A percentile compares a stretch with the other conserved stretches of the same genome.
These are phyloP conservation scores for Lasius platythorax DNA, from an alignment of 2,888 invertebrate species.

Conservation along the genomic window DNA sequence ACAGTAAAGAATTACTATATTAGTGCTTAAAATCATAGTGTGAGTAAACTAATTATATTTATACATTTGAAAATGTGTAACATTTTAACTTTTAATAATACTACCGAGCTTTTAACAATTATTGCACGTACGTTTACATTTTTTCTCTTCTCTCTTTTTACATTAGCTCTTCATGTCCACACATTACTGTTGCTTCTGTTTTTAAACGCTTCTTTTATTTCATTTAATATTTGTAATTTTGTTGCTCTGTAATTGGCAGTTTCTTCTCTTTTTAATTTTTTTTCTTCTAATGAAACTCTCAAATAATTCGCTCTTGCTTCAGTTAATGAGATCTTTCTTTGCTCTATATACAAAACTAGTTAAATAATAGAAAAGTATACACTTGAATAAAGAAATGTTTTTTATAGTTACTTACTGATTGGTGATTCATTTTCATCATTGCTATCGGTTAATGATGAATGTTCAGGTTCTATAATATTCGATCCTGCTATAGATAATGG, in stretches of 20 bases:
- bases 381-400: constrained; percentile 13
- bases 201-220: constrained; percentile 15
- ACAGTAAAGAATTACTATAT: no score
- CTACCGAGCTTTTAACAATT: no score
- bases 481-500: constrained; percentile 20
- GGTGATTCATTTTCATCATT: constrained; percentile 14
- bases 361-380: background rate
- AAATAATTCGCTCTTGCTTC: constrained; percentile 20
- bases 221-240: constrained; percentile 25
- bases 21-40: no score
- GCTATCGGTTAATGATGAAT: background rate
- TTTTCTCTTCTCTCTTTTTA: background rate
- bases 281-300: background rate
- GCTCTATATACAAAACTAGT: constrained; percentile 3
- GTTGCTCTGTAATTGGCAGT: constrained; percentile 16
- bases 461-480: constrained; percentile 4
- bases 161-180: background rate
- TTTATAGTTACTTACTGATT: constrained; percentile 10
- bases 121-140: background rate
- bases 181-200: background rate
- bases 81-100: no score
- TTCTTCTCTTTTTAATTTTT: constrained; percentile 29
- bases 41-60: no score
- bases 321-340: constrained; percentile 14
- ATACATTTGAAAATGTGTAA: no score